Evolutionary conservation across 2,113 vertebrate genomes (phyloP).

Genomic region (Etia nguti): DNA sequence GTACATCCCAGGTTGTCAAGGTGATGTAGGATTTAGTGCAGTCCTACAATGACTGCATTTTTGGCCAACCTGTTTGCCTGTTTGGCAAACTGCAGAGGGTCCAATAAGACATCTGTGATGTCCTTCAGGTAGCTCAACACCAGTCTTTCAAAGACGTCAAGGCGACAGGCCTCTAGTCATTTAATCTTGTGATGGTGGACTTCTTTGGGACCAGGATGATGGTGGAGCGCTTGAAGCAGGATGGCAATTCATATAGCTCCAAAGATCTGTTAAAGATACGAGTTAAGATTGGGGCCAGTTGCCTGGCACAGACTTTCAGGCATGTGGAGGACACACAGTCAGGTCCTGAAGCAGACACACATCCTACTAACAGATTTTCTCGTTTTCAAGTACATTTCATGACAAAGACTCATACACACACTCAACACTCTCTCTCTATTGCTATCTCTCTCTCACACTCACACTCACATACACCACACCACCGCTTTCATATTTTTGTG

Average conservation of each 20-base stretch:
- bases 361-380: not conserved
- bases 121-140: not conserved
- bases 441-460: not conserved
- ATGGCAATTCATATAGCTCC: not conserved
- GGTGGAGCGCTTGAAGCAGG: not conserved
- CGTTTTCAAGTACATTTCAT: rapidly evolving
- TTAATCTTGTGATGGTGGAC: not conserved
- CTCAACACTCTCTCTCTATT: not conserved
- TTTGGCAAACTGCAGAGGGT: not conserved
- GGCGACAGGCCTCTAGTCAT: rapidly evolving
- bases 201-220: not conserved
- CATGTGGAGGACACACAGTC: rapidly evolving
- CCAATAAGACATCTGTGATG: not conserved
- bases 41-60: not conserved
- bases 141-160: not conserved
- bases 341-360: not conserved
- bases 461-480: too few relatives aligned
- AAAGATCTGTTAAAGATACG: not conserved
- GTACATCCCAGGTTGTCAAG: not conserved
- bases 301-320: not conserved
- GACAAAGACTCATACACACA: not conserved
- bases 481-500: not conserved
- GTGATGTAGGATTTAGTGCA: not conserved
- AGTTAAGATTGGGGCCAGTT: not conserved
- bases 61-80: rapidly evolving